phyloP scores from a whole-genome alignment of 2,113 vertebrate species.

The Otolemur garnettii region DNA sequence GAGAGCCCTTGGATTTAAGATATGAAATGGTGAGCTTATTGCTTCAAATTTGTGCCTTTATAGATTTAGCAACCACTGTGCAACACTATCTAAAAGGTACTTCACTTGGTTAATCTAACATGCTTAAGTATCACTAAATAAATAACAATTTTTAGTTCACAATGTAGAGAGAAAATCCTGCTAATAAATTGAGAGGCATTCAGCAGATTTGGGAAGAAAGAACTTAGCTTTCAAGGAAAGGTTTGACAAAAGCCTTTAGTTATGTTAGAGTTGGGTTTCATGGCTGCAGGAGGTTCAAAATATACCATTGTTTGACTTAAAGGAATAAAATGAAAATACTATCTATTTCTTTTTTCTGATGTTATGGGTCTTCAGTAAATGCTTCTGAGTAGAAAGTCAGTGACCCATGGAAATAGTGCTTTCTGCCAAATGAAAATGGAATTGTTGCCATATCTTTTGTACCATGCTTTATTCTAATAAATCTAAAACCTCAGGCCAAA shows the following conservation, averaged over 20 bases:
- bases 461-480: background rate
- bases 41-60: background rate
- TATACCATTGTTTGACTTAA: slow-evolving; percentile 8
- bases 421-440: slow-evolving; percentile 48
- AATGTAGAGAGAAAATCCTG: background rate
- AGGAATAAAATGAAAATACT: slow-evolving; percentile 17
- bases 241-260: slow-evolving; percentile 22
- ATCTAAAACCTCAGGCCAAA: slow-evolving; percentile 28
- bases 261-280: background rate
- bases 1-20: slow-evolving; percentile 97
- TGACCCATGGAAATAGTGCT: background rate
- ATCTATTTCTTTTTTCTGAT: background rate
- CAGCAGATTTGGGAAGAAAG: background rate
- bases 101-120: background rate
- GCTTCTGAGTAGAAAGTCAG: background rate
- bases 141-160: background rate
- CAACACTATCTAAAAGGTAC: background rate
- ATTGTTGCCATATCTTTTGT: slow-evolving; percentile 40
- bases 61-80: background rate
- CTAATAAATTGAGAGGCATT: slow-evolving; percentile 26
- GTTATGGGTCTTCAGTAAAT: slow-evolving; percentile 2
- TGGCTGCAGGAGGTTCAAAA: slow-evolving; percentile 27
- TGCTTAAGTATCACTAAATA: slow-evolving; percentile 30
- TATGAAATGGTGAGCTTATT: slow-evolving; percentile 85
- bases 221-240: slow-evolving; percentile 37